Conservation (phyloP, 2,888 invertebrate genomes). For the Ceriagrion tenellum region DNA sequence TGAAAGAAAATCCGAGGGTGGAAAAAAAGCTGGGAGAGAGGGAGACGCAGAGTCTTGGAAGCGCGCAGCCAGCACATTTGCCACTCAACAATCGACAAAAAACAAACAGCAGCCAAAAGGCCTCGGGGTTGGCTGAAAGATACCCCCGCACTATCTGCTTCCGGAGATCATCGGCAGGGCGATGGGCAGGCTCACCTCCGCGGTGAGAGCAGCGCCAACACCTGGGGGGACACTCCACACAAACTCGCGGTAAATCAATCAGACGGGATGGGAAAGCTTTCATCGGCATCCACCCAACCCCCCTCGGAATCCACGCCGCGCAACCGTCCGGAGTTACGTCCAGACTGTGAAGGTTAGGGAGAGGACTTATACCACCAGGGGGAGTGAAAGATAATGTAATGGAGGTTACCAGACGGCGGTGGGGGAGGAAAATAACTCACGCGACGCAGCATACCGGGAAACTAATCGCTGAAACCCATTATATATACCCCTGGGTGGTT, state of each 20-base stretch:
- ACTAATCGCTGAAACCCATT: conserved; percentile 8
- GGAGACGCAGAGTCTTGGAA: not conserved
- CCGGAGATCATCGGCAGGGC: not conserved
- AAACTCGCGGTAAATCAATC: not conserved
- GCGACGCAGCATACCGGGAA: not conserved
- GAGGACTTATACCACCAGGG: not conserved
- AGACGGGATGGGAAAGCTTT: not conserved
- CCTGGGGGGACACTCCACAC: not conserved
- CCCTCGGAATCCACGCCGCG: not conserved
- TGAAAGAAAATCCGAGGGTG: too few relatives aligned
- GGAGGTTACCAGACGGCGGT: not conserved
- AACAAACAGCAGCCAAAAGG: not conserved
- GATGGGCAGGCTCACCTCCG: not conserved
- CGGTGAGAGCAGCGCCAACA: not conserved
- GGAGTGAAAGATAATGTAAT: not conserved
- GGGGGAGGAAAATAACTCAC: not conserved
- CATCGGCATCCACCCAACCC: not conserved
- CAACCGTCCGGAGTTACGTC: not conserved
- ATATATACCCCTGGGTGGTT: not conserved
- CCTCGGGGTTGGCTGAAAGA: not conserved
- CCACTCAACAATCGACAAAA: not conserved
- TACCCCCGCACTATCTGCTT: not conserved
- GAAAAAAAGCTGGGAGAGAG: not conserved
- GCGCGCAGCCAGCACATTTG: not conserved
- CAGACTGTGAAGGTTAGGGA: not conserved